Percentiles rank a stretch among this genome's conserved stretches.
These are phyloP conservation scores for Cygnus olor DNA, from an alignment of 2,797 vertebrate genomes.

Conservation along the genomic window DNA sequence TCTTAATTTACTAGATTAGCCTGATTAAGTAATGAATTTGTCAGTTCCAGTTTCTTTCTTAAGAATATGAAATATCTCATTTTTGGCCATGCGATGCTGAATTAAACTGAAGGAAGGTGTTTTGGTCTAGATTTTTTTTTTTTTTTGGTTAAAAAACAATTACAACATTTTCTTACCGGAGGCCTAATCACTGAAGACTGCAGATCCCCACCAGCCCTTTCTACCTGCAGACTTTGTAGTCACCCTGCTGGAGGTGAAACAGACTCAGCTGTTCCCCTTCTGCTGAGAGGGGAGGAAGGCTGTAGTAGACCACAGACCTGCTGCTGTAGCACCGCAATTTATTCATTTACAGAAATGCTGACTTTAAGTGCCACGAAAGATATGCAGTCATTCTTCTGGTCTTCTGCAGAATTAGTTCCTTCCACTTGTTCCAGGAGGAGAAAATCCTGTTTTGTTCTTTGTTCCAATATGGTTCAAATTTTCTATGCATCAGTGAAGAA, in stretches of 20 bases:
- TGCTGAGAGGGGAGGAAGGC: neutral
- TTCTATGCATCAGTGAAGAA: neutral
- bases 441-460: neutral
- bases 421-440: neutral
- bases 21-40: conserved; percentile 63
- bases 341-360: neutral
- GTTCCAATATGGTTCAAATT: neutral
- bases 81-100: conserved; percentile 19
- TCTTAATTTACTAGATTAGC: conserved; percentile 72
- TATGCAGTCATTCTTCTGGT: neutral
- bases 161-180: neutral
- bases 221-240: neutral
- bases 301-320: neutral
- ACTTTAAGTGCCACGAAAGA: neutral
- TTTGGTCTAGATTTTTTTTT: neutral
- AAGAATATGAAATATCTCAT: conserved; percentile 58
- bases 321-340: neutral
- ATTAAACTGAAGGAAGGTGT: neutral
- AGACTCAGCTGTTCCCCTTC: neutral
- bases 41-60: conserved; percentile 41
- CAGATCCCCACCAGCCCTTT: neutral
- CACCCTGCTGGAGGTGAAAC: neutral
- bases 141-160: neutral
- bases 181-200: neutral
- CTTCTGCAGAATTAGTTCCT: neutral